Evolutionary conservation across 2,888 invertebrate species (phyloP), one percentile per base, ranked within the genome.

Genomic region (Monochamus alternatus): DNA sequence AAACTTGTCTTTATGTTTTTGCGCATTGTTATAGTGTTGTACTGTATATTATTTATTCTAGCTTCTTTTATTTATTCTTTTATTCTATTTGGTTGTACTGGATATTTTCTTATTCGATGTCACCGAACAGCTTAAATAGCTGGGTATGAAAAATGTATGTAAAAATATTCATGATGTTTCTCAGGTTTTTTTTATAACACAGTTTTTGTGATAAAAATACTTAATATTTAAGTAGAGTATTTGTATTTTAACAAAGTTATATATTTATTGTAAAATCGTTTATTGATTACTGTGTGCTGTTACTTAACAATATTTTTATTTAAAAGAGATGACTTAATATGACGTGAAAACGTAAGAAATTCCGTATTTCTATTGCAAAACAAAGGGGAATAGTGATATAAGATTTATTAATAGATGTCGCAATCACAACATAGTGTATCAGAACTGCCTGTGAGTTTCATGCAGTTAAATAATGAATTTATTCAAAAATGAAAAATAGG

Each of bases 161-260:
- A 73, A 75, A 74, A 76, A 77, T 73, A 76, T 64, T 74, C 59
- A 66, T 74, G 69, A 52, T 73, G 76, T 81, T 82, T 80, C 82
- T 83, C 83, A 83, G 82, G 84, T 82, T 79, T 78, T 22, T 22
- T 79, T 81, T 74, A 69, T 76, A 78, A 82, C 81, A 81, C 83
- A 81, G 76, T 84, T 82, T 82, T 87, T 87, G 87, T 87, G 87
- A 87, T 86, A 86, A 80, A 83, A 81, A 82, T 87, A 86, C 87
- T 88, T 88, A 88, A 88, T 87, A 87, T 88, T 88, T 87, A 88
- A 87, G 87, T 87, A 85, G 81, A 81, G 86, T 87, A 86, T 85
- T 87, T 87, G 86, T 86, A 84, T 85, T 87, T 85, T 87, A 84
- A 86, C 87, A 86, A 87, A 86, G 80, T 77, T 71, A 81, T 76